Evolutionary conservation across 2,113 vertebrate genomes (phyloP), one percentile per base, ranked within the genome.

Genomic region (Phyllopteryx taeniolatus): DNA sequence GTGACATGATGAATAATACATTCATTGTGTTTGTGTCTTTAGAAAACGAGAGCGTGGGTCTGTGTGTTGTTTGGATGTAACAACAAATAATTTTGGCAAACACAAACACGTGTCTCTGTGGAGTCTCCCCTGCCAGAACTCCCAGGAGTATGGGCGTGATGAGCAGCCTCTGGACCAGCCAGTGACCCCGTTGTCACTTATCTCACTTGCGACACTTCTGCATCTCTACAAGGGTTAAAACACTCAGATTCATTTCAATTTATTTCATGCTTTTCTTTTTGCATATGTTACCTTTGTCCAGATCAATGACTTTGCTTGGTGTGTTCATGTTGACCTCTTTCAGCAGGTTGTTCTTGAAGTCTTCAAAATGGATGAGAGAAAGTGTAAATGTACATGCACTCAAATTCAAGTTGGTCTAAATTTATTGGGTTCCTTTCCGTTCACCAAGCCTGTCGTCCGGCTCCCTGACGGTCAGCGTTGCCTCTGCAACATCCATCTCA

Each of bases 301-400:
- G 91, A 86, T 97, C 96, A 0, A 96, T 92, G 71, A 93, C 91
- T 89, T 98, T 98, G 43, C 94, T 90, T 33, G 89, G 92, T 65
- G 93, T 87, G 74, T 81, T 91, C 71, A 93, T 89, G 76, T 93
- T 93, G 22, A 89, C 93, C 88, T 97, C 97, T 89, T 95, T 97
- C 78, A 97, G 80, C 77, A 97, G 94, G 92, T 98, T 98, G 93
- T 98, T 98, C 87, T 97, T 98, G 89, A 94, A 97, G 89, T 96
- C 97, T 98, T 84, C 35, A 65, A 71, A 22, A 9, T 0, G 81
- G 79, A 86, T 19, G 65, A 54, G 64, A 39, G 39, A 64, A 54
- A 63, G 19, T 73, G 15, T 59, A 15, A 17, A 35, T 51, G 46
- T 20, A 57, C 14, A 43, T 43, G 31, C n/a, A 22, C 49, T 19